These are phyloP conservation scores for Dipodomys spectabilis DNA, from an alignment of 2,113 vertebrate genomes.

Conservation along the genomic window DNA sequence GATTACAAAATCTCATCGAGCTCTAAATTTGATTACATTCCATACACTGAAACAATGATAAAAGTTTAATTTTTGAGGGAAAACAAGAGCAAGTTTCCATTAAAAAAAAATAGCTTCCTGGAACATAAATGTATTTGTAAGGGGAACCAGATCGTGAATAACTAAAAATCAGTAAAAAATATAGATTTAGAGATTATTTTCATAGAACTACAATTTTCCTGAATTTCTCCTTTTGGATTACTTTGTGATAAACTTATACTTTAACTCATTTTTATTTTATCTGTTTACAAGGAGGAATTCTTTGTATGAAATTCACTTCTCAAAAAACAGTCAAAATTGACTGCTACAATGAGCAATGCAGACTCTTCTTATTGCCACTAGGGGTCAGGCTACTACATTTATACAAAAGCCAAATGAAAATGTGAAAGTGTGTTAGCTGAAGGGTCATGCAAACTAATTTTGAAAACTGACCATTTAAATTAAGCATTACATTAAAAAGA, in stretches of 20 bases:
- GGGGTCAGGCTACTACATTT: conserved; percentile 78
- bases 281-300: conserved; percentile 22
- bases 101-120: neutral
- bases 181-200: conserved; percentile 6
- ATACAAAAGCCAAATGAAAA: conserved; percentile 46
- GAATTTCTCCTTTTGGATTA: neutral
- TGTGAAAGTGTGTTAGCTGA: conserved; percentile 43
- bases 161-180: neutral
- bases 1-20: neutral
- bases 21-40: neutral
- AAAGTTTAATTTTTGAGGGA: neutral
- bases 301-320: neutral
- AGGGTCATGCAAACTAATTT: conserved; percentile 35
- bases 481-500: conserved; percentile 51
- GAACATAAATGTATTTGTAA: neutral
- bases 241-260: neutral
- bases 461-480: conserved; percentile 52
- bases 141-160: neutral
- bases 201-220: neutral
- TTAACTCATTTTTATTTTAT: conserved; percentile 35
- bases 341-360: neutral
- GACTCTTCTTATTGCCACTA: conserved; percentile 65
- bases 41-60: neutral
- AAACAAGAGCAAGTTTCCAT: neutral
- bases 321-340: conserved; percentile 31